Base-by-base conservation (phyloP, 2,113 vertebrate genomes). In the Chaetodon auriga region DNA sequence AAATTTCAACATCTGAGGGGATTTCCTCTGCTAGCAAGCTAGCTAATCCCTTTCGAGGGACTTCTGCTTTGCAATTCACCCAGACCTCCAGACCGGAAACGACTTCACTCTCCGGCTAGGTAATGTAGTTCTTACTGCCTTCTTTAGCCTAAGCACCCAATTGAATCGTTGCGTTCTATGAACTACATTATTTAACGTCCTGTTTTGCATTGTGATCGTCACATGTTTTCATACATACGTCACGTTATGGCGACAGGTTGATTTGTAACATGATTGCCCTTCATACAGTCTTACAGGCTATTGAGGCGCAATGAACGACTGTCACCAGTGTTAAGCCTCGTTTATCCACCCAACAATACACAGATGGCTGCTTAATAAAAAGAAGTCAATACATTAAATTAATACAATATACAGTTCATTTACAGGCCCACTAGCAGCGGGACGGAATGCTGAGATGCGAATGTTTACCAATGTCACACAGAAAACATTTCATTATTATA, bases 1-100 rank as follows among this genome's bases (percentile, higher is more conserved):
- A 68, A 81, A 81, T 58, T 57, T 57, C 82, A 68, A 82, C 86
- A 94, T 92, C 79, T 88, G 64, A 75, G 81, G 54, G 75, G 75
- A 69, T 73, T 73, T 51, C 69, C 15, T 74, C 43, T 80, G 86
- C 89, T 89, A 93, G 87, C 90, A 86, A 81, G 78, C 84, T 91
- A 87, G 89, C 88, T 93, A 93, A 94, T 93, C 91, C 84, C 53
- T 90, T 92, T 84, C 92, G 89, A 93, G 75, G 89, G 92, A 92
- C 85, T 94, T 91, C 91, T 92, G 88, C 57, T 90, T 89, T 30
- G 78, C 81, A 72, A 89, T 87, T 76, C 72, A 41, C 38, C 15
- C 35, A 81, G 14, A 49, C 15, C 25, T 38, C 15, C 38, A 57
- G n/a, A 87, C 70, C 75, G 75, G 90, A 83, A 88, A 68, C 23